These are phyloP conservation scores for Zeus faber DNA, from an alignment of 2,113 vertebrate genomes.

Conservation along the genomic window DNA sequence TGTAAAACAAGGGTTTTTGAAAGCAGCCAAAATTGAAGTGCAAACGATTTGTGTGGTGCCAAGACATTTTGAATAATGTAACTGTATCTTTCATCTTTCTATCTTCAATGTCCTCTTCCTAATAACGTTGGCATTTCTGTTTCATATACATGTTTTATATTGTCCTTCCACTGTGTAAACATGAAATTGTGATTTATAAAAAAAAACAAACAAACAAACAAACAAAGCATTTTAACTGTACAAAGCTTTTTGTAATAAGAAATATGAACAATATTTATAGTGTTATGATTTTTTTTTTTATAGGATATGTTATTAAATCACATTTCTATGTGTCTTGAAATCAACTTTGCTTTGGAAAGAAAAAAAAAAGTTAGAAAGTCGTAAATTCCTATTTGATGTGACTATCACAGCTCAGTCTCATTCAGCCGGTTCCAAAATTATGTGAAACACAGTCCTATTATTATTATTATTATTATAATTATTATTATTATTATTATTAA, in stretches of 20 bases:
- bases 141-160: conserved; percentile 59
- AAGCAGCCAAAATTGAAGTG: conserved; percentile 27
- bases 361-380: conserved; percentile 54
- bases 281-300: conserved; percentile 64
- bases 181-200: conserved; percentile 63
- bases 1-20: conserved; percentile 26
- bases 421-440: conserved; percentile 53
- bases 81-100: conserved; percentile 19
- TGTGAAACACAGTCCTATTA: conserved; percentile 43
- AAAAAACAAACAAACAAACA: conserved; percentile 38
- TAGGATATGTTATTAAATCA: conserved; percentile 66
- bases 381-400: conserved; percentile 55
- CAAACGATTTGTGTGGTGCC: conserved; percentile 35
- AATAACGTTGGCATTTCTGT: conserved; percentile 46
- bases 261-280: conserved; percentile 72
- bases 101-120: conserved; percentile 34
- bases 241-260: conserved; percentile 69
- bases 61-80: conserved; percentile 37
- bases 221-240: conserved; percentile 61
- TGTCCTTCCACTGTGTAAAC: conserved; percentile 60
- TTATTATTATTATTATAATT: conserved; percentile 24
- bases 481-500: too few species aligned
- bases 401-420: conserved; percentile 58
- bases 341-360: too few species aligned
- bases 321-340: conserved; percentile 71